Conservation (phyloP, 2,888 invertebrate species). For the Biston betularia region DNA sequence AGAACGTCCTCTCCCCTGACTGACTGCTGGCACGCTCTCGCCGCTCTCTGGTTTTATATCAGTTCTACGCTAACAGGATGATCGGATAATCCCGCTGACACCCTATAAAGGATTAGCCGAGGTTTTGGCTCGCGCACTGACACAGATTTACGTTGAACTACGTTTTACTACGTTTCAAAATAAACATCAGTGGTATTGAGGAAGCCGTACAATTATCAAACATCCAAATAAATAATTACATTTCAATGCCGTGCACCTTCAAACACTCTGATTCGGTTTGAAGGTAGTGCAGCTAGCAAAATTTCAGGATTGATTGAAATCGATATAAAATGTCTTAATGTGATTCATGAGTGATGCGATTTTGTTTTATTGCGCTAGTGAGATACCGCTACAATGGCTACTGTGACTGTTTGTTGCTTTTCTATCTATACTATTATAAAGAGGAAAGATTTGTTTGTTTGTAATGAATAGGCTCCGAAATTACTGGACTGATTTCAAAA, state of each 20-base stretch:
- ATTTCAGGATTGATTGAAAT: too few species aligned
- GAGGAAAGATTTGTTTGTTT: too few species aligned
- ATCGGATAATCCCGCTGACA: constrained; percentile 72
- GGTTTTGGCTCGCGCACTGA: constrained; percentile 64
- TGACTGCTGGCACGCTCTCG: constrained; percentile 69
- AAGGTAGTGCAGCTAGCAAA: too few species aligned
- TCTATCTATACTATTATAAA: too few species aligned
- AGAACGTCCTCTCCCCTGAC: constrained; percentile 79
- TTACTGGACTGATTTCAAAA: too few species aligned
- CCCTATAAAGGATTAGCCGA: constrained; percentile 78
- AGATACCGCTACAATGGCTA: too few species aligned
- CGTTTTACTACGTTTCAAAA: constrained; percentile 39
- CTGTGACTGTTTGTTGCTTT: too few species aligned
- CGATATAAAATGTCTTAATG: too few species aligned
- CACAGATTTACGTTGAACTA: constrained; percentile 69
- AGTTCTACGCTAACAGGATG: constrained; percentile 69
- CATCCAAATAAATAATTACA: constrained; percentile 8
- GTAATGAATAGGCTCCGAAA: too few species aligned
- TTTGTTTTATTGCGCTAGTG: too few species aligned
- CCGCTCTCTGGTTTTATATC: constrained; percentile 68
- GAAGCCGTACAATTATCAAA: constrained; percentile 49
- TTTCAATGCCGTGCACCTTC: constrained; percentile 2
- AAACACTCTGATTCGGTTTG: too few species aligned
- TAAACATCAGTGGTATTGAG: constrained; percentile 30
- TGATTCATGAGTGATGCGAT: too few species aligned